Conservation (phyloP, 2,888 invertebrate species). For the Metallyticus violacea region DNA sequence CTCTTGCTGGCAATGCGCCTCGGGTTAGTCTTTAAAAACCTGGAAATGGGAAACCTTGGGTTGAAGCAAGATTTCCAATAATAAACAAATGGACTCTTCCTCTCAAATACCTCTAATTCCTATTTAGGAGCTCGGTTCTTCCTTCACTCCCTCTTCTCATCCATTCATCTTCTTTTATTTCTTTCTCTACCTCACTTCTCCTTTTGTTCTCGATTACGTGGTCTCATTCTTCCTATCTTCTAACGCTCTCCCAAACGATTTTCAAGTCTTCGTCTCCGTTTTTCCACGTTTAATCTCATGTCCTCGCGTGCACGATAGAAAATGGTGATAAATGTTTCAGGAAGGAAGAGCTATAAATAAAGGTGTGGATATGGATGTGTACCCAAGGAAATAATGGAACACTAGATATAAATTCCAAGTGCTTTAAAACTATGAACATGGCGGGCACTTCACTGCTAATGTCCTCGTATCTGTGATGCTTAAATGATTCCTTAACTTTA, state of each 20-base stretch:
- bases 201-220: not conserved
- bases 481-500: too few relatives aligned
- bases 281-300: not conserved
- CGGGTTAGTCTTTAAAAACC: too few relatives aligned
- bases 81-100: not conserved
- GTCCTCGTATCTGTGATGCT: too few relatives aligned
- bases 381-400: not conserved
- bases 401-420: not conserved
- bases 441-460: not conserved
- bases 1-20: too few relatives aligned
- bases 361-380: not conserved
- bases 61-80: not conserved
- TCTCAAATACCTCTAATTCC: not conserved
- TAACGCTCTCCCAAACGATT: not conserved
- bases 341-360: not conserved
- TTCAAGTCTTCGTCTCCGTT: not conserved
- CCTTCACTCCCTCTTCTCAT: not conserved
- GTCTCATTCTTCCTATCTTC: not conserved
- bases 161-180: not conserved
- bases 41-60: too few relatives aligned
- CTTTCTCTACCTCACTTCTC: not conserved
- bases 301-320: not conserved
- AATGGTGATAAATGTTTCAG: not conserved
- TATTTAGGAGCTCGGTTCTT: not conserved
- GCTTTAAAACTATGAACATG: not conserved